A percentile compares a stretch with the other conserved stretches of the same genome.
Conservation (phyloP, 2,888 invertebrate species). For the Eledone cirrhosa region DNA sequence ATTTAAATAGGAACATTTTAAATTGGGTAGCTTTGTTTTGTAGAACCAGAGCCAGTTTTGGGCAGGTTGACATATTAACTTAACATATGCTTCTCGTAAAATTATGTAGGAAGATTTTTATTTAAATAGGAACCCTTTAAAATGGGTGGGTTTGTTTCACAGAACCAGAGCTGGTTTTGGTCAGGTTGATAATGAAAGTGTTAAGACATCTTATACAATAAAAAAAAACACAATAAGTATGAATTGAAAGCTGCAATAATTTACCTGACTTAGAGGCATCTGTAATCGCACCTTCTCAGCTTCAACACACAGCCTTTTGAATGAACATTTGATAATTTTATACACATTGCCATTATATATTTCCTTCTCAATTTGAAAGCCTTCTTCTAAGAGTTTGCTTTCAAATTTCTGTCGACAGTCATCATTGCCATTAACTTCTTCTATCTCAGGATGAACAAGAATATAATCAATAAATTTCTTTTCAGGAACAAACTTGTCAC, state of each 20-base stretch:
- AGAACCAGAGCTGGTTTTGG: too few relatives aligned
- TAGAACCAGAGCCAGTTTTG: too few relatives aligned
- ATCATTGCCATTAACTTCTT: slow-evolving; percentile 32
- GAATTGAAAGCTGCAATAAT: background rate
- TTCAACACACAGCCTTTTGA: slow-evolving; percentile 60
- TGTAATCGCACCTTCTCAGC: slow-evolving; percentile 63
- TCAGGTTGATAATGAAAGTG: too few relatives aligned
- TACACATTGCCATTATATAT: slow-evolving; percentile 44
- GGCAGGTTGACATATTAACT: too few relatives aligned
- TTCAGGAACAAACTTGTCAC: slow-evolving; percentile 43
- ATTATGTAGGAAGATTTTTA: too few relatives aligned
- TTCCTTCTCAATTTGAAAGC: slow-evolving; percentile 53
- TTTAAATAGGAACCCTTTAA: too few relatives aligned
- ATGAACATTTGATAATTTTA: slow-evolving; percentile 60
- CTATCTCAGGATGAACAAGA: slow-evolving; percentile 45
- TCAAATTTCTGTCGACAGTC: slow-evolving; percentile 49
- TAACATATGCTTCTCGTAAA: too few relatives aligned
- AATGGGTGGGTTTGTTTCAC: too few relatives aligned
- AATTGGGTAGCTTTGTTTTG: too few relatives aligned
- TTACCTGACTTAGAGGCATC: slow-evolving; percentile 64
- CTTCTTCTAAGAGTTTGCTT: slow-evolving; percentile 49
- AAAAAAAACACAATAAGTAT: too few relatives aligned
- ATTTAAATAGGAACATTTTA: too few relatives aligned
- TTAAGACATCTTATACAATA: too few relatives aligned
- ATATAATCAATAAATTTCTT: slow-evolving; percentile 62